Base-by-base conservation (phyloP, 2,113 vertebrate genomes). In the Silurus glanis region DNA sequence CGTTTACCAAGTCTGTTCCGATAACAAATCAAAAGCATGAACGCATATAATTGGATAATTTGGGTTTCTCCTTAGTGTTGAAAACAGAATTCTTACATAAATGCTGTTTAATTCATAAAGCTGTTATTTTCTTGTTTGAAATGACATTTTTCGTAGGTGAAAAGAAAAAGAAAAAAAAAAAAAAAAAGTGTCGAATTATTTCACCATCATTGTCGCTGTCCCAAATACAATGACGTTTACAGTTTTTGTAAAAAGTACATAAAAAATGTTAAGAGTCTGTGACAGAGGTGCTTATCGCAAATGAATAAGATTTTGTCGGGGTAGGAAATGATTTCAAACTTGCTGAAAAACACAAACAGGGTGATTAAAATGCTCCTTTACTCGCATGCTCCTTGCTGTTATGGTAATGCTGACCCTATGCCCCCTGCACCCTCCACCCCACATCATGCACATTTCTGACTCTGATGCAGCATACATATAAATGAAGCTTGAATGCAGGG, bases 401-500 rank as follows among this genome's bases (percentile, higher is more conserved):
- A 80, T 80, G 78, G 37, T 80, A 61, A 80, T 80, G 58, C 9
- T 80, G 78, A 80, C 78, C 78, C 78, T 1, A 37, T 61, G 37
- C 78, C 55, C 56, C 5, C 37, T 37, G 37, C 37, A 37, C 37
- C 37, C 37, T 37, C 37, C 37, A 37, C 17, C 56, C 45, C 56
- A 6, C 5, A 45, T 45, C 56, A 45, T 59, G 78, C 53, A 58
- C 75, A 58, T 23, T 47, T 74, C 49, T 72, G 69, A 9, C 45
- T 72, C 17, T 3, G 8, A 19, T 10, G 19, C 13, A 74, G 12
- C 9, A 10, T 23, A 10, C 74, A 76, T 80, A 61, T 21, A 59
- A 80, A 58, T 80, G 53, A 59, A 59, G 55, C 58, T 19, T 80
- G 55, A 21, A 53, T 58, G 37, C 76, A 5, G 8, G 21, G 78